Percentiles rank a stretch among this genome's conserved stretches.
phyloP scores from a whole-genome alignment of 2,113 vertebrate genomes.

The Scytalopus superciliaris region DNA sequence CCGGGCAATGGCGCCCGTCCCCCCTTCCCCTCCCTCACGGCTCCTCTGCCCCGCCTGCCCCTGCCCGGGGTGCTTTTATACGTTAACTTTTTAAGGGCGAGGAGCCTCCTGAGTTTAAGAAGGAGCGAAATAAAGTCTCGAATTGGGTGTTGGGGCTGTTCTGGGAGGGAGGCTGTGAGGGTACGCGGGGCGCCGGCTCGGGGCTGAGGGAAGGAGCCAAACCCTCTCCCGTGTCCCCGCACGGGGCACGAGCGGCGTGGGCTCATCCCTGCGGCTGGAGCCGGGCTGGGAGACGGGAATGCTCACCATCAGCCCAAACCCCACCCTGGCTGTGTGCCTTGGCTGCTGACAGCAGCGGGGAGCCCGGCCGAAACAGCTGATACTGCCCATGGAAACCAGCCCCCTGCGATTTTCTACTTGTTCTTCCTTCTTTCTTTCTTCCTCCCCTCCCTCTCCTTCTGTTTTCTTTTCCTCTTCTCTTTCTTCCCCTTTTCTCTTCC shows the following conservation, averaged over 20 bases:
- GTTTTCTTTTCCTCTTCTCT: too few species aligned
- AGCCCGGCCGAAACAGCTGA: not conserved
- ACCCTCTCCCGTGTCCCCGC: not conserved
- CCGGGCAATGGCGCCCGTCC: not conserved
- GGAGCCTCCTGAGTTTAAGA: not conserved
- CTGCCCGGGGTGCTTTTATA: rapidly evolving
- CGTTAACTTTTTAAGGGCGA: not conserved
- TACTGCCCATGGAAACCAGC: not conserved
- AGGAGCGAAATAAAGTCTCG: not conserved
- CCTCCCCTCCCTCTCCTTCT: too few species aligned
- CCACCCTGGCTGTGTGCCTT: not conserved
- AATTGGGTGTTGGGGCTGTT: not conserved
- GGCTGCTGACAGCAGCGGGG: slow-evolving; percentile 47
- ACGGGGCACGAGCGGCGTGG: not conserved
- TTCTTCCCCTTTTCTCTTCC: too few species aligned
- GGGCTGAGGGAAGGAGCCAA: not conserved
- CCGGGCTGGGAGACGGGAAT: not conserved
- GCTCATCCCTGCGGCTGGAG: not conserved
- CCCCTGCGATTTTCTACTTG: not conserved
- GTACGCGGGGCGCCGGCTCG: not conserved
- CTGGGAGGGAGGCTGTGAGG: rapidly evolving
- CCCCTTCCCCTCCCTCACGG: not conserved
- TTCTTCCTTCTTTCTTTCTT: too few species aligned
- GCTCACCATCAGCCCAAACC: not conserved
- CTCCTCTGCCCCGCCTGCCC: not conserved